phyloP scores from a whole-genome alignment of 2,888 invertebrate genomes.

The Zhengitettix transpicula region DNA sequence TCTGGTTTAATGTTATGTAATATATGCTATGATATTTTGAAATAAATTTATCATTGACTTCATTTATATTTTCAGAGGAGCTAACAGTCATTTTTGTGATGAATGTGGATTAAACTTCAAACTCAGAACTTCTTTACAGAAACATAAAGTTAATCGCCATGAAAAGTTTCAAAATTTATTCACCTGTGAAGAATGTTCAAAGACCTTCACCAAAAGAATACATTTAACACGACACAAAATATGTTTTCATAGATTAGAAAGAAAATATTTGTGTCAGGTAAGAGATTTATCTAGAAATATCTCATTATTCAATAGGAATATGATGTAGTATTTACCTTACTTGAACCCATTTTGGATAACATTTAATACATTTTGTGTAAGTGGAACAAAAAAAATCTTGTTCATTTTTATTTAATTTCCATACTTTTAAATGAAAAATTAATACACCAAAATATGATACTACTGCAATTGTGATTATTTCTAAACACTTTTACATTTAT shows the following conservation, averaged over 20 bases:
- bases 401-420: no score
- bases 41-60: not conserved
- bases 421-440: no score
- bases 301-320: no score
- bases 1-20: not conserved
- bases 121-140: constrained; percentile 13
- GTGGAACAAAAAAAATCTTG: no score
- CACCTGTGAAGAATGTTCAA: constrained; percentile 10
- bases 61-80: constrained; percentile 8
- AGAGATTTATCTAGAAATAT: not conserved
- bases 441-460: no score
- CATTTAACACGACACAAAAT: constrained; percentile 13
- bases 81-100: constrained; percentile 13
- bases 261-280: constrained; percentile 14
- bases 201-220: constrained; percentile 11
- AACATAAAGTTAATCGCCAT: constrained; percentile 14
- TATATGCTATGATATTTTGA: not conserved
- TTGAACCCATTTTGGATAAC: no score
- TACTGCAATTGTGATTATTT: no score
- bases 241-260: constrained; percentile 10
- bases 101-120: constrained; percentile 13
- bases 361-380: no score
- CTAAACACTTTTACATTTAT: no score
- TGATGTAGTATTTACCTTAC: no score
- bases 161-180: constrained; percentile 8